Percentiles rank a stretch among this genome's conserved stretches.
Conservation (phyloP, 2,888 invertebrate genomes). For the Caenorhabditis sp. region DNA sequence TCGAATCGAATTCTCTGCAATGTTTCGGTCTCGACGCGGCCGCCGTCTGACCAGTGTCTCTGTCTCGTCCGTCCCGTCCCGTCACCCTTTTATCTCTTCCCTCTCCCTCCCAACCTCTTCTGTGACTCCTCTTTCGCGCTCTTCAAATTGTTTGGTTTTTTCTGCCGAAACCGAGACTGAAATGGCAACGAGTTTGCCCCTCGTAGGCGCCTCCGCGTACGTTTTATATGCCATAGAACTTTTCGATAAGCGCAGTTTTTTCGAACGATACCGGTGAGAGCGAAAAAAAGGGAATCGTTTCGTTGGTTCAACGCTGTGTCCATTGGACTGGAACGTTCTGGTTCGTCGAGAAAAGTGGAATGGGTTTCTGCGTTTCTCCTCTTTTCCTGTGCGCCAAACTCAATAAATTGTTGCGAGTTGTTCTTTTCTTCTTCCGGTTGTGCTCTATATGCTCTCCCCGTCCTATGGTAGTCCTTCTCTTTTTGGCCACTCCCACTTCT, state of each 20-base stretch:
- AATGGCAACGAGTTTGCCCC: slow-evolving; percentile 20
- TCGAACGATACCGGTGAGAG: background rate
- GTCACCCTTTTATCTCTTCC: slow-evolving; percentile 6
- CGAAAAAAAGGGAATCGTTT: background rate
- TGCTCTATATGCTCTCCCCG: slow-evolving; percentile 13
- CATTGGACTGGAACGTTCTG: slow-evolving; percentile 57
- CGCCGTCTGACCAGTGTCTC: background rate
- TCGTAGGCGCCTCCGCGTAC: slow-evolving; percentile 1
- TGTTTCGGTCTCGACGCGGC: slow-evolving; percentile 8
- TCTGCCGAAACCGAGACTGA: slow-evolving; percentile 20
- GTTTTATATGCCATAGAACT: slow-evolving; percentile 7
- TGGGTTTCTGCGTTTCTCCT: slow-evolving; percentile 31
- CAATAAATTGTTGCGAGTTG: slow-evolving; percentile 54
- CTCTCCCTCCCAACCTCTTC: too few species aligned
- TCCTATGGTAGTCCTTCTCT: background rate
- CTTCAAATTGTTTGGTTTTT: slow-evolving; percentile 26
- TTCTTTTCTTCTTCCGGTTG: slow-evolving; percentile 22
- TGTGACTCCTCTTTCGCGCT: slow-evolving; percentile 2
- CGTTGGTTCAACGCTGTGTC: slow-evolving; percentile 28
- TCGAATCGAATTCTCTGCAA: background rate
- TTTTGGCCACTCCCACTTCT: background rate
- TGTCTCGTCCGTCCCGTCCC: slow-evolving; percentile 2
- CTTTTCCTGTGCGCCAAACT: slow-evolving; percentile 30
- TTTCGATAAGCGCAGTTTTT: slow-evolving; percentile 11
- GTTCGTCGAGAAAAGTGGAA: slow-evolving; percentile 30